Percentiles rank a stretch among this genome's conserved stretches.
phyloP scores from a whole-genome alignment of 2,113 vertebrate genomes.

The Nyctibius bracteatus region DNA sequence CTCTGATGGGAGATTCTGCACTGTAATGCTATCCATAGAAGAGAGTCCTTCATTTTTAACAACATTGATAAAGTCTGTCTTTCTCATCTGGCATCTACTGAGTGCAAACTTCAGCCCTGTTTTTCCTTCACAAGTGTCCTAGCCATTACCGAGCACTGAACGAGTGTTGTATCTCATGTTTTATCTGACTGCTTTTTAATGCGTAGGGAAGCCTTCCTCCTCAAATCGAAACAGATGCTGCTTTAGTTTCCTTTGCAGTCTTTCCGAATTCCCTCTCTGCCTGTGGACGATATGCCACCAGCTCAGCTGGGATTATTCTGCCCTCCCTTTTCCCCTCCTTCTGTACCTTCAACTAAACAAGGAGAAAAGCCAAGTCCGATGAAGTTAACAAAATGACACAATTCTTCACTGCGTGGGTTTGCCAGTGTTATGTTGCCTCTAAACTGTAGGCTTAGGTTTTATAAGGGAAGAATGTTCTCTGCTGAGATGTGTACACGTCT shows the following conservation, averaged over 20 bases:
- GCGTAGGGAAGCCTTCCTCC: not conserved
- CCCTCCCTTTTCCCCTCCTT: not conserved
- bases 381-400: not conserved
- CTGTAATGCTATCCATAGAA: not conserved
- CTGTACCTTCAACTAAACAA: not conserved
- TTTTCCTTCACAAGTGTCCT: not conserved
- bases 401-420: not conserved
- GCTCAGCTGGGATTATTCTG: not conserved
- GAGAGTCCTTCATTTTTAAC: not conserved
- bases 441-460: not conserved
- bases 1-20: not conserved
- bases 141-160: not conserved
- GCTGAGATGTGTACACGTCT: not conserved
- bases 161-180: not conserved
- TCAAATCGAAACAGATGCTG: not conserved
- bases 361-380: not conserved
- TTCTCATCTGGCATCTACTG: not conserved
- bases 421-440: not conserved
- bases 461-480: not conserved
- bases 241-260: not conserved
- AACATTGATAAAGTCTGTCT: not conserved
- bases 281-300: not conserved
- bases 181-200: not conserved
- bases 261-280: not conserved
- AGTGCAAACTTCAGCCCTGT: not conserved